Conservation (phyloP, 2,797 vertebrate genomes). For the Phataginus tetradactyla region DNA sequence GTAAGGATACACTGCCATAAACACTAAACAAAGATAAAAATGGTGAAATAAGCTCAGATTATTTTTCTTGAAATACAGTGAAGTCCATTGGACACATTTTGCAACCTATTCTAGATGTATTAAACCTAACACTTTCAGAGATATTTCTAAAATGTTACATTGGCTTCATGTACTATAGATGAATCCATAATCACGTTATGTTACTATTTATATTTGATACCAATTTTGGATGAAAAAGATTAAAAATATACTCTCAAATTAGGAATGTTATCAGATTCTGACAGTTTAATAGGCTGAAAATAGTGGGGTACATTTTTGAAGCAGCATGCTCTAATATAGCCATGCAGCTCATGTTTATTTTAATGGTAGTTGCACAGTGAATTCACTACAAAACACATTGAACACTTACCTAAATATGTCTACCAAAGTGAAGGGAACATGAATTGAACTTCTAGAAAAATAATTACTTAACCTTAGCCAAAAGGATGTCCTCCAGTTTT, state of each 20-base stretch:
- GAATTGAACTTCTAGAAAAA: constrained; percentile 60
- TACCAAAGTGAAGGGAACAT: constrained; percentile 36
- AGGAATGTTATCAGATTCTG: constrained; percentile 46
- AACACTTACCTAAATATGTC: constrained; percentile 42
- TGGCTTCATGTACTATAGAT: constrained; percentile 7
- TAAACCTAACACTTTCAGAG: neutral
- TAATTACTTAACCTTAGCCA: constrained; percentile 48
- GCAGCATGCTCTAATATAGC: constrained; percentile 57
- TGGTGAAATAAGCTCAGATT: neutral
- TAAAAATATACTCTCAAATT: constrained; percentile 54
- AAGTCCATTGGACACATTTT: neutral
- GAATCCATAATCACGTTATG: neutral
- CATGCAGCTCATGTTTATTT: constrained; percentile 28
- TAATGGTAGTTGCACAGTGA: constrained; percentile 44
- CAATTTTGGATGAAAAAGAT: constrained; percentile 42
- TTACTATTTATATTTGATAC: constrained; percentile 49
- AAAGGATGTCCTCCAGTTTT: neutral
- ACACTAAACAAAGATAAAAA: neutral
- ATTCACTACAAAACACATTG: constrained; percentile 56
- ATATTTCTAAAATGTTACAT: neutral
- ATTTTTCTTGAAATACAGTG: neutral
- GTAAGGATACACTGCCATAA: neutral
- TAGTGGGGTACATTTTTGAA: constrained; percentile 69
- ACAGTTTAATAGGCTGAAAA: constrained; percentile 74
- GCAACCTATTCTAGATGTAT: neutral